Conservation (phyloP, 2,113 vertebrate species). For the Forbesichthys agassizii region DNA sequence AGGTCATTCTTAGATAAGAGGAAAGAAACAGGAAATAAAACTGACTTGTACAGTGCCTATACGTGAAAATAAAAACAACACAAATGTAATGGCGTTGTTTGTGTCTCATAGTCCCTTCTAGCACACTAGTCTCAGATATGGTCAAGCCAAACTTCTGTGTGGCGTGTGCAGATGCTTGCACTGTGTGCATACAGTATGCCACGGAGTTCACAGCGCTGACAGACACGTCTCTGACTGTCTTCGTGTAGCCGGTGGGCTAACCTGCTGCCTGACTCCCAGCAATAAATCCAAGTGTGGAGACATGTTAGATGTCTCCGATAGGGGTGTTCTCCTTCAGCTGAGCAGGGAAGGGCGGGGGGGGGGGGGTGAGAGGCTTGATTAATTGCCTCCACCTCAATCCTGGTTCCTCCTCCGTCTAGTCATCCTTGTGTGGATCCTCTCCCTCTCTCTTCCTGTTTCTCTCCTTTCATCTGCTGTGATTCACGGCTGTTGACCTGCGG, state of each 20-base stretch:
- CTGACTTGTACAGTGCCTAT: too few species aligned
- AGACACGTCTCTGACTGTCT: constrained; percentile 46
- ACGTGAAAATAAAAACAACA: too few species aligned
- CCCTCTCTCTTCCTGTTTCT: not conserved
- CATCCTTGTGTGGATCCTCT: constrained; percentile 11
- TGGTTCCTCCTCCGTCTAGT: not conserved
- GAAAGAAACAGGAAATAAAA: too few species aligned
- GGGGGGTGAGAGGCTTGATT: not conserved
- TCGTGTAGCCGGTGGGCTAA: constrained; percentile 27
- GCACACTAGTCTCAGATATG: too few species aligned
- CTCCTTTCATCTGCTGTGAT: constrained; percentile 41
- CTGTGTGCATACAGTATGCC: constrained; percentile 6
- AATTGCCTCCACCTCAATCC: not conserved
- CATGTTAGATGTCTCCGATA: constrained; percentile 2
- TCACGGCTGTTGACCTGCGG: constrained; percentile 47
- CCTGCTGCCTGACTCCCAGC: constrained; percentile 22
- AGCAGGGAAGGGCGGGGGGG: not conserved
- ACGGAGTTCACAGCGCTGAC: constrained; percentile 57
- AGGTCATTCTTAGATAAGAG: too few species aligned
- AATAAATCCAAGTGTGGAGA: constrained; percentile 26
- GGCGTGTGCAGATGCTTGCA: not conserved
- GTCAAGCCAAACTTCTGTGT: too few species aligned
- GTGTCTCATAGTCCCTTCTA: too few species aligned
- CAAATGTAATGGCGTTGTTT: too few species aligned
- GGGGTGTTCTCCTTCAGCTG: too few species aligned